These are phyloP conservation scores for Choloepus hoffmanni DNA, from an alignment of 2,113 vertebrate genomes.

Conservation along the genomic window DNA sequence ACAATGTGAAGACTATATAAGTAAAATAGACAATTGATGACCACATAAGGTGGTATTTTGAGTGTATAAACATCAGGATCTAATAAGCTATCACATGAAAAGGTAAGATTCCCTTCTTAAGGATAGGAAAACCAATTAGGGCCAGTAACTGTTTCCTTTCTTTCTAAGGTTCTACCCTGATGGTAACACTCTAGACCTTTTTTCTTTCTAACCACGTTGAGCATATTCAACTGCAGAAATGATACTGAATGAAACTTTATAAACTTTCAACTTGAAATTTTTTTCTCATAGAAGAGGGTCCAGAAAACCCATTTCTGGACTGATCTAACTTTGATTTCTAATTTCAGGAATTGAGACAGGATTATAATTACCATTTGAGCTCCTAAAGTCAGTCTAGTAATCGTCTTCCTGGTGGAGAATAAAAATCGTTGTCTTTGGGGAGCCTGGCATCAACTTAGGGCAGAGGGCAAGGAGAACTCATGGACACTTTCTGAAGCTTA, in stretches of 20 bases:
- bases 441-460: background rate
- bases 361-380: background rate
- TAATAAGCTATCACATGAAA: background rate
- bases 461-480: background rate
- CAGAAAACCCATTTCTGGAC: background rate
- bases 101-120: background rate
- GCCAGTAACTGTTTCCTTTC: background rate
- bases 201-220: background rate
- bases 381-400: background rate
- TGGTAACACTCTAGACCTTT: background rate
- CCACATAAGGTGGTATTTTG: background rate
- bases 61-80: background rate
- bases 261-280: background rate
- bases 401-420: background rate
- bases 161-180: background rate
- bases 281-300: background rate
- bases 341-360: background rate
- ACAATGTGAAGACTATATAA: accelerated
- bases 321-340: background rate
- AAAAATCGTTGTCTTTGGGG: background rate
- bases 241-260: background rate
- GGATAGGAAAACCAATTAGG: background rate
- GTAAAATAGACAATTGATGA: background rate
- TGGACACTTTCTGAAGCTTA: background rate
- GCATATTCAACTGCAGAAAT: conserved; percentile 18